phyloP scores from a whole-genome alignment of 2,888 invertebrate species.

The Ectemnius continuus region DNA sequence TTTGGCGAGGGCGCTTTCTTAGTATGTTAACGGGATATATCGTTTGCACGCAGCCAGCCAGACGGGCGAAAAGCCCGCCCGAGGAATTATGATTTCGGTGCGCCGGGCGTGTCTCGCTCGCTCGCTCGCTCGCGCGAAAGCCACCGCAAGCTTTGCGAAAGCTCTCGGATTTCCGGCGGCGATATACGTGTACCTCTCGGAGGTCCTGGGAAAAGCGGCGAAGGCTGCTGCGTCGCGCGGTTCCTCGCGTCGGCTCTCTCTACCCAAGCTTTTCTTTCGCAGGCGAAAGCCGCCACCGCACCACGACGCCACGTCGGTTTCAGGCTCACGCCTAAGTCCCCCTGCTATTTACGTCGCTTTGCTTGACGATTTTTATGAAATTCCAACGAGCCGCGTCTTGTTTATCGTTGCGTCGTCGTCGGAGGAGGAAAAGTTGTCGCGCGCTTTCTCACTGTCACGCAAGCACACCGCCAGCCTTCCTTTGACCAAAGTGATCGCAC shows the following conservation, averaged over 20 bases:
- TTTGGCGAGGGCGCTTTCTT: neutral
- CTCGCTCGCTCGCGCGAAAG: too few relatives aligned
- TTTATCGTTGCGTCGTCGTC: neutral
- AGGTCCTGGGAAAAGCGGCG: too few relatives aligned
- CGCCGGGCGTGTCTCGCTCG: neutral
- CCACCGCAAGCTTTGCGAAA: slow-evolving; percentile 29
- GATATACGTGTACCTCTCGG: neutral
- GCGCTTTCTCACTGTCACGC: too few relatives aligned
- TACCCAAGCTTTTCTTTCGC: neutral
- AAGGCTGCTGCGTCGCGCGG: neutral
- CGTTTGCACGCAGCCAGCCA: too few relatives aligned
- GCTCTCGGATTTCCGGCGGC: slow-evolving; percentile 33
- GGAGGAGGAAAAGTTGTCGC: too few relatives aligned
- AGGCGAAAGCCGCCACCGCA: too few relatives aligned
- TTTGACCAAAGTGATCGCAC: too few relatives aligned
- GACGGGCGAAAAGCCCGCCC: too few relatives aligned
- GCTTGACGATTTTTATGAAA: slow-evolving; percentile 39
- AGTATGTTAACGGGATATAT: too few relatives aligned
- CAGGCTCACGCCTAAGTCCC: neutral
- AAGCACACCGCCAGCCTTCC: too few relatives aligned
- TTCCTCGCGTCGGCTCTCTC: slow-evolving; percentile 27
- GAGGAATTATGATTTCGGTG: slow-evolving; percentile 16
- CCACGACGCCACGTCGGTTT: too few relatives aligned
- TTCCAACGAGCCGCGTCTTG: slow-evolving; percentile 8
- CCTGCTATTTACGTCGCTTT: slow-evolving; percentile 32